A percentile compares a stretch with the other conserved stretches of the same genome.
These are phyloP conservation scores for Sinelater perroti DNA, from an alignment of 2,888 invertebrate species.

Conservation along the genomic window DNA sequence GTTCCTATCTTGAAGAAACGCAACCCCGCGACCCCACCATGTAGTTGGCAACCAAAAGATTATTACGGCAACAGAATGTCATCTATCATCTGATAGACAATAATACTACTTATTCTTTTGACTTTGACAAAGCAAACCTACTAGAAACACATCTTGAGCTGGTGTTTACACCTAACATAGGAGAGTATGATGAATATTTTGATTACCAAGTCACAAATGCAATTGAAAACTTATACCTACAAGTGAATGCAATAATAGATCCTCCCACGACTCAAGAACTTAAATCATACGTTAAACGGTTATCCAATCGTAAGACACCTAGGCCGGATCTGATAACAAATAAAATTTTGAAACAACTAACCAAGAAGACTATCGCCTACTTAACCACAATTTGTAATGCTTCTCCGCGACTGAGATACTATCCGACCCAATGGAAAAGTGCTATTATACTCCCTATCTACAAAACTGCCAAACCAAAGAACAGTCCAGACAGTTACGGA, in stretches of 20 bases:
- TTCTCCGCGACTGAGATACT: no score
- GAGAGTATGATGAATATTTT: background rate
- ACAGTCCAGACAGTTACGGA: no score
- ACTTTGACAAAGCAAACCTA: conserved; percentile 2
- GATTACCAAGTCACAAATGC: background rate
- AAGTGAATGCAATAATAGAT: conserved; percentile 1
- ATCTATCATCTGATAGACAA: conserved; percentile 11
- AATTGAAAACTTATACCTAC: background rate
- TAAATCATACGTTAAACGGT: conserved; percentile 1
- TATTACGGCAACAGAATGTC: conserved; percentile 3
- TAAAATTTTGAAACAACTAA: conserved; percentile 1
- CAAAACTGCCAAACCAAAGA: no score
- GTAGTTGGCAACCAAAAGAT: conserved; percentile 8
- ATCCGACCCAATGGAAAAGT: no score
- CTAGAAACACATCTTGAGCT: conserved; percentile 5
- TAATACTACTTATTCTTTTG: conserved; percentile 2
- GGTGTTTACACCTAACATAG: conserved; percentile 2
- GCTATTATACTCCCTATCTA: no score
- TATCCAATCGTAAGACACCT: conserved; percentile 3
- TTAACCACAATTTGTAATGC: no score
- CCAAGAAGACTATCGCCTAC: no score
- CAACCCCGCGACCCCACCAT: conserved; percentile 7
- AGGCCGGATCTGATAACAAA: conserved; percentile 11
- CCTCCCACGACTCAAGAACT: background rate
- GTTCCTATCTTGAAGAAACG: background rate